These are phyloP conservation scores for Pimephales promelas DNA, from an alignment of 2,113 vertebrate genomes.

Conservation along the genomic window DNA sequence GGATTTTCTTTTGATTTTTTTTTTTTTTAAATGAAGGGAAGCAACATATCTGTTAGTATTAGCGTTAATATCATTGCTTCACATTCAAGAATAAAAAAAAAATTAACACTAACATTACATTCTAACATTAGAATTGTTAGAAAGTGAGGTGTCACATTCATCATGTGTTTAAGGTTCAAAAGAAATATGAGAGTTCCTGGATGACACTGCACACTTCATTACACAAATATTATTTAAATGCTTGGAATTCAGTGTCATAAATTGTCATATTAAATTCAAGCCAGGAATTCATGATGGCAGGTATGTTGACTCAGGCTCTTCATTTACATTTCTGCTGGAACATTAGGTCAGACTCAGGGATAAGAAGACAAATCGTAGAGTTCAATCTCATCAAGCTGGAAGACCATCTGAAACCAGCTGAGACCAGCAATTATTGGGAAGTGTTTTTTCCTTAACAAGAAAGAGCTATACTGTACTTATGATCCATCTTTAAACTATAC, in stretches of 20 bases:
- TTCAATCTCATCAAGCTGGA: neutral
- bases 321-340: conserved; percentile 33
- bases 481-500: neutral
- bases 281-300: conserved; percentile 55
- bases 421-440: neutral
- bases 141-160: conserved; percentile 59
- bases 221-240: conserved; percentile 62
- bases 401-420: neutral
- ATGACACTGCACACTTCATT: conserved; percentile 59
- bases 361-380: neutral
- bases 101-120: neutral
- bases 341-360: no score
- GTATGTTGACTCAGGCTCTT: conserved; percentile 44
- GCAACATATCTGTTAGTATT: no score
- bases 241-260: conserved; percentile 57
- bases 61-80: neutral
- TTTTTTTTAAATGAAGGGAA: neutral
- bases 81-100: neutral
- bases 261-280: conserved; percentile 49
- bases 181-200: conserved; percentile 53
- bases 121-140: neutral
- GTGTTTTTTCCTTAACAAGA: neutral
- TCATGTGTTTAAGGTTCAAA: conserved; percentile 26
- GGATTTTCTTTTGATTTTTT: neutral
- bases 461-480: neutral